These are phyloP conservation scores for Tholera decimalis DNA, from an alignment of 2,888 invertebrate species.

Conservation along the genomic window DNA sequence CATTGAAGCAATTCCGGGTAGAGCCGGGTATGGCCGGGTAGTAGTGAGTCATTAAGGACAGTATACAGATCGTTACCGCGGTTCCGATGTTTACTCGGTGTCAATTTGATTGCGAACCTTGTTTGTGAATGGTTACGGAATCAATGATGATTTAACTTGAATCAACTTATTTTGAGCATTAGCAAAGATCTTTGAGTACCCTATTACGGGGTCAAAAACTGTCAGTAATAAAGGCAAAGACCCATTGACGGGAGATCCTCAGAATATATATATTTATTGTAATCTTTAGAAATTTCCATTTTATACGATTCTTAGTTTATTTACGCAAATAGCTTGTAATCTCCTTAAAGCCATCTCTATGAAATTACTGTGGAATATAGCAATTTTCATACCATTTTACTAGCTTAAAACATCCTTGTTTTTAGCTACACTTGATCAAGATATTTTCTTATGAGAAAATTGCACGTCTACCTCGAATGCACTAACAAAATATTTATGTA, in stretches of 20 bases:
- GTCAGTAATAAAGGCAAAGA: no score
- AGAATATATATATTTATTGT: no score
- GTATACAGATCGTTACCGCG: constrained; percentile 29
- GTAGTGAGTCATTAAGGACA: constrained; percentile 53
- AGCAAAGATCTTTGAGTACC: no score
- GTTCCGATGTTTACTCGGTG: constrained; percentile 31
- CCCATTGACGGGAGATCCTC: neutral
- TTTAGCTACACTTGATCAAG: neutral
- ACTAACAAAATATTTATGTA: constrained; percentile 34
- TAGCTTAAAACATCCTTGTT: constrained; percentile 2
- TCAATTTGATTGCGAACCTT: constrained; percentile 25
- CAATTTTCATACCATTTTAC: neutral
- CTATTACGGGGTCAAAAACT: no score
- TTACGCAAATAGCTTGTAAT: no score
- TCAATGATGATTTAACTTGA: neutral
- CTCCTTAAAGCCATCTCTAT: no score
- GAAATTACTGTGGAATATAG: neutral
- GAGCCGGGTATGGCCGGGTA: constrained; percentile 21
- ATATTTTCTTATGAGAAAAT: constrained; percentile 38
- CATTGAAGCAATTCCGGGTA: constrained; percentile 39
- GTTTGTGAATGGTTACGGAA: constrained; percentile 16
- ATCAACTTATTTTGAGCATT: neutral
- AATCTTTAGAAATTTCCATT: no score
- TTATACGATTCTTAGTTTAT: no score
- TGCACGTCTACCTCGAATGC: constrained; percentile 14